A percentile compares a stretch with the other conserved stretches of the same genome.
These are phyloP conservation scores for Thelaira solivaga DNA, from an alignment of 2,888 invertebrate species.

Conservation along the genomic window DNA sequence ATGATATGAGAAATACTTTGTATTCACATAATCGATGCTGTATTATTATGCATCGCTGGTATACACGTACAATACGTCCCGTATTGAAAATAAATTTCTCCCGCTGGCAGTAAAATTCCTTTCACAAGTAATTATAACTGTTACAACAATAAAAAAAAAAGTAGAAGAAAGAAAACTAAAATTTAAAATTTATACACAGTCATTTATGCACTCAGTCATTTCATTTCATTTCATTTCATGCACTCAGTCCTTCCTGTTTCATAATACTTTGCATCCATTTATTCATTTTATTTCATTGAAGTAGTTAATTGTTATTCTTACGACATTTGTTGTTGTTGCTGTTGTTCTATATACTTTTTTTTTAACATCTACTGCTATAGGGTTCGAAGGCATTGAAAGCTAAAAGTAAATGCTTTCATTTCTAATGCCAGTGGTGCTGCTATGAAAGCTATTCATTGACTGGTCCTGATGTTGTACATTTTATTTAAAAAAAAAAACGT, in stretches of 20 bases:
- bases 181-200: constrained; percentile 9
- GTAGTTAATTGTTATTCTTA: constrained; percentile 16
- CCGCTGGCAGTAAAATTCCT: background rate
- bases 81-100: no score
- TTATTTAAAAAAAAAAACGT: constrained; percentile 52
- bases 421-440: background rate
- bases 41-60: no score
- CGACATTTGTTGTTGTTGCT: background rate
- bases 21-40: no score
- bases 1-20: no score
- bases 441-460: constrained; percentile 10
- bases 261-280: background rate
- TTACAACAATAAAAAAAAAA: background rate
- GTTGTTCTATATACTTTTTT: no score
- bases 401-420: background rate
- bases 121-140: constrained; percentile 20
- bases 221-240: background rate
- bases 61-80: no score
- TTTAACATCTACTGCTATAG: background rate
- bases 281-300: constrained; percentile 46
- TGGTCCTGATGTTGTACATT: constrained; percentile 33
- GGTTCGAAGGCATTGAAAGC: constrained; percentile 17
- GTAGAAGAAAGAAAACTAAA: background rate
- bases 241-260: constrained; percentile 14
- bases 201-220: background rate